Base-by-base conservation (phyloP, 2,113 vertebrate genomes). In the Mastomys natalensis region DNA sequence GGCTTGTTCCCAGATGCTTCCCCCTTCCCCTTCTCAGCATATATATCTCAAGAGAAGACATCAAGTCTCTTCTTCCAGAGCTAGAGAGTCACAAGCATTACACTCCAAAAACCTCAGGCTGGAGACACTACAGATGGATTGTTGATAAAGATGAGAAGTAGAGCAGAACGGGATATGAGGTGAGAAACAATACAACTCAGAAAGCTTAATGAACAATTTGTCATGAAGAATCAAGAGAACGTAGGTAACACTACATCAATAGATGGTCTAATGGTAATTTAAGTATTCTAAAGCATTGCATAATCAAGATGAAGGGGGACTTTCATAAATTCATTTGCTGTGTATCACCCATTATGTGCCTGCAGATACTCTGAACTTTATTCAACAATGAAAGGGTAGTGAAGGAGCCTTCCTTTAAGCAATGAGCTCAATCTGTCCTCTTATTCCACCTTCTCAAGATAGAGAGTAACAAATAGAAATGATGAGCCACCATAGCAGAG, bases 1-100 rank as follows among this genome's bases (percentile, higher is more conserved):
- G 95, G 74, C 95, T 97, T 97, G 34, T 64, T 53, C 22, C 76
- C 95, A 95, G 60, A 80, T 34, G 29, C 17, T 12, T 87, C 31
- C 15, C 43, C 80, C 78, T 37, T 53, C 66, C 60, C 40, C 84
- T 82, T 81, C 40, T 81, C 40, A 19, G 70, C 70, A 34, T 82
- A 68, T n/a, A 40, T 58, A 76, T 90, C 87, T 58, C 45, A 11
- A 34, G 70, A 78, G 37, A 51, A 55, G 3, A 2, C 16, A 21
- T 53, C 53, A 31, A 45, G 43, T 40, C 45, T 34, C 68, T 88
- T 26, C 87, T 78, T 0, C 31, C 12, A 6, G 8, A 31, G 48
- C 60, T 70, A 5, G 45, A 68, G 12, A 87, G 70, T 8, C 15
- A 45, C 31, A 84, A 87, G 62, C 76, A n/a, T 53, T 16, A 48